Evolutionary conservation across 2,113 vertebrate genomes (phyloP).

Genomic region (Thalassoma bifasciatum): DNA sequence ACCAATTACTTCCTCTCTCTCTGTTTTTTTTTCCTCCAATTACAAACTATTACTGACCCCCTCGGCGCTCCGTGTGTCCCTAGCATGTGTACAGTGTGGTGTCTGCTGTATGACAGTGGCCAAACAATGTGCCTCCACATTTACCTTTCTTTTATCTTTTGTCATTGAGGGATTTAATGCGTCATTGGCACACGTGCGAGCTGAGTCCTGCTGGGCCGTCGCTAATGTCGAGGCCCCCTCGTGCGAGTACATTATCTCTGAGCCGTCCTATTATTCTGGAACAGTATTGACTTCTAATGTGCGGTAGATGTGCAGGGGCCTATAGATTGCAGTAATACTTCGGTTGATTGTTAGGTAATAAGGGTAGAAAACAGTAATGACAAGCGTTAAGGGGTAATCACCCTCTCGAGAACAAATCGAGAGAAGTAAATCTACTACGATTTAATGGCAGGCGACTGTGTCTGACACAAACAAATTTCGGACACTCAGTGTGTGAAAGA

Average conservation of each 20-base stretch:
- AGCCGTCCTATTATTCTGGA: conserved; percentile 79
- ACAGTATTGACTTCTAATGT: conserved; percentile 83
- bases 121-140: conserved; percentile 66
- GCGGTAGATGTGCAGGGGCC: too few relatives aligned
- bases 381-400: too few relatives aligned
- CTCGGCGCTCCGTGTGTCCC: conserved; percentile 14
- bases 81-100: conserved; percentile 42
- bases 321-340: too few relatives aligned
- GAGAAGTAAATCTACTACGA: too few relatives aligned
- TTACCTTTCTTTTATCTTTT: conserved; percentile 78
- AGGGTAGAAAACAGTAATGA: too few relatives aligned
- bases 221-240: conserved; percentile 81
- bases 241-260: conserved; percentile 82
- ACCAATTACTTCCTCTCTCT: neutral
- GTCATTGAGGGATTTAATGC: conserved; percentile 81
- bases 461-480: too few relatives aligned
- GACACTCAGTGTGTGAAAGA: too few relatives aligned
- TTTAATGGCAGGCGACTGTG: too few relatives aligned
- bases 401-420: too few relatives aligned
- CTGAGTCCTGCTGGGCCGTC: conserved; percentile 77
- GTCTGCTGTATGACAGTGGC: conserved; percentile 33
- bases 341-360: too few relatives aligned
- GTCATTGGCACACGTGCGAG: conserved; percentile 77
- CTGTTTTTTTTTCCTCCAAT: neutral
- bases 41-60: neutral